Base-by-base conservation (phyloP, 1,140 invertebrate species). In the Nasonia vitripennis region DNA sequence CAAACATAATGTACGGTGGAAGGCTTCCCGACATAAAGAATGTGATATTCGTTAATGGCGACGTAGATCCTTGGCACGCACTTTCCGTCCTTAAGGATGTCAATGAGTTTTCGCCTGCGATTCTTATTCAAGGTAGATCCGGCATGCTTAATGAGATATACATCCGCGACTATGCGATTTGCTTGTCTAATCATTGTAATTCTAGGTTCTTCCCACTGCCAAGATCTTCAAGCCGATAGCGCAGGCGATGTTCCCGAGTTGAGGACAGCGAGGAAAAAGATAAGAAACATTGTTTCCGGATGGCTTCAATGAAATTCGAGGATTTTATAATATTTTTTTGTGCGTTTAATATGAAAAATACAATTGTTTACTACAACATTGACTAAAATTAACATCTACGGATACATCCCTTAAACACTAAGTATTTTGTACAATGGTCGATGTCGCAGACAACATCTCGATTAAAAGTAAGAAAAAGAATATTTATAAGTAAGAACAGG, bases 121-220 rank as follows among this genome's bases (percentile, higher is more conserved):
- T 94, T 68, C 89, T 94, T 2, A 94, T 95, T 11, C 88, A 91
- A 41, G 91, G 93, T 93, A 89, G 73, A 37, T 62, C 41, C n/a
- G 10, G 67, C 17, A 70, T 70, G 23, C 20, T 31, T 70, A 10
- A 70, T 23, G n/a, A 70, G 68, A 31, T 12, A 23, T 70, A 70
- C 68, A 23, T n/a, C 27, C 5, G 5, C 9, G 9, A 17, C 68
- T 23, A 70, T 70, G 68, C 68, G 68, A 70, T 14, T 70, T 23
- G 9, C 14, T 34, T 17, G 23, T 79, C 17, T 62, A 62, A 62
- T 62, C 14, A 62, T 6, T 62, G 55, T n/a, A 86, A 84, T 88
- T 87, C 90, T 86, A 95, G 96, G 96, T 67, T 95, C 95, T 9
- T 96, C 96, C 0, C 97, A 97, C 89, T 97, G 96, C 90, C 94